phyloP scores from a whole-genome alignment of 2,113 vertebrate species.

The Heptranchias perlo region DNA sequence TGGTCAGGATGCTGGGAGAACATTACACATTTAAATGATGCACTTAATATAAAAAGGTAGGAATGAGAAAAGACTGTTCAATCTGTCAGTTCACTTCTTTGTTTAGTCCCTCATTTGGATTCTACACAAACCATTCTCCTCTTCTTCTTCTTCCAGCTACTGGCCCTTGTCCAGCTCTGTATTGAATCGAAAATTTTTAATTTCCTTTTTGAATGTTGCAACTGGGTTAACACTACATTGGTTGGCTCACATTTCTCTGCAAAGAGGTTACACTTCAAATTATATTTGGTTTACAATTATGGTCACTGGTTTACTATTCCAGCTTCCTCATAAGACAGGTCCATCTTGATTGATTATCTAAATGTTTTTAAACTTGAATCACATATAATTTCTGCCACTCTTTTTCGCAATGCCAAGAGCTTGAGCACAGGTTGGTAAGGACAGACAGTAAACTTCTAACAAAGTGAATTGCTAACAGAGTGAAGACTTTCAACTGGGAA shows the following conservation, averaged over 20 bases:
- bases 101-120: background rate
- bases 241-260: background rate
- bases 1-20: background rate
- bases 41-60: background rate
- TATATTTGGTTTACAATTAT: no score
- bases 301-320: no score
- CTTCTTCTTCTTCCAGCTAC: background rate
- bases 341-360: no score
- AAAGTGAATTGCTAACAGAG: no score
- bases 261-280: background rate
- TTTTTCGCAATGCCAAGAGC: no score
- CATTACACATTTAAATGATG: background rate
- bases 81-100: background rate
- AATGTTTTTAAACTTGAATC: no score
- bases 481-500: no score
- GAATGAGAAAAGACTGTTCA: background rate
- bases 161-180: background rate
- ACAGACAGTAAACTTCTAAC: no score
- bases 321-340: no score
- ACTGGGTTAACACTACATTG: background rate
- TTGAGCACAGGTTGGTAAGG: no score
- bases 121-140: background rate
- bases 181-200: background rate
- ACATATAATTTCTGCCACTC: no score
- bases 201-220: background rate